phyloP scores from a whole-genome alignment of 1,140 invertebrate species.

The Panagrolaimus sp. region DNA sequence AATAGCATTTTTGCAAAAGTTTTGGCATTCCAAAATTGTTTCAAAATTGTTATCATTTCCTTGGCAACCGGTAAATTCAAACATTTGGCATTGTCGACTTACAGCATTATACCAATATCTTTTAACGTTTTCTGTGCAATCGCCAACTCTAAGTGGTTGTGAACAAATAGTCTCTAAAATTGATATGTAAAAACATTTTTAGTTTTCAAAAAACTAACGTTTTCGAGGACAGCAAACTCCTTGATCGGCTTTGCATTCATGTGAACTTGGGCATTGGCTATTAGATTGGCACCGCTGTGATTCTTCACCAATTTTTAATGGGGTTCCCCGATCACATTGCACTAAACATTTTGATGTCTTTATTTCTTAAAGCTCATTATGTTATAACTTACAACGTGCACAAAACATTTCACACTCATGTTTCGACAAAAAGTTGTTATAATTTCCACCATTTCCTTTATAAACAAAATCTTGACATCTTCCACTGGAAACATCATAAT shows the following conservation, averaged over 20 bases:
- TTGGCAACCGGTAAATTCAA: constrained; percentile 57
- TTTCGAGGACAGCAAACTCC: constrained; percentile 54
- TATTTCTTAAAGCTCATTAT: not conserved
- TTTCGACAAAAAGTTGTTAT: constrained; percentile 56
- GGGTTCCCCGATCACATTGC: constrained; percentile 52
- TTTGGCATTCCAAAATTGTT: constrained; percentile 55
- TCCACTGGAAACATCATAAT: constrained; percentile 56
- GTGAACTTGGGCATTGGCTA: constrained; percentile 50
- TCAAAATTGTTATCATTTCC: constrained; percentile 56
- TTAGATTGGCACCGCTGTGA: constrained; percentile 52
- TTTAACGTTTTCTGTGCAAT: constrained; percentile 56
- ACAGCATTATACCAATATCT: constrained; percentile 58
- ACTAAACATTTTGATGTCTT: constrained; percentile 31
- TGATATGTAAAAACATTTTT: not conserved
- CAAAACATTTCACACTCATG: constrained; percentile 56
- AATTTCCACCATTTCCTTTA: constrained; percentile 52
- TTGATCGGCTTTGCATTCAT: constrained; percentile 54
- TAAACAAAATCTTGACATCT: constrained; percentile 50
- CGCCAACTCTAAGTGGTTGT: constrained; percentile 53
- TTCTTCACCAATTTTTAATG: constrained; percentile 52
- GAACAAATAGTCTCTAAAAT: constrained; percentile 56
- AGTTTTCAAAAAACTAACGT: constrained; percentile 30
- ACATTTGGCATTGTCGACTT: constrained; percentile 53
- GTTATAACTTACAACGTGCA: constrained; percentile 46
- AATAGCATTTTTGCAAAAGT: constrained; percentile 56